Evolutionary conservation across 2,797 vertebrate genomes (phyloP), one percentile per base, ranked within the genome.

Genomic region (Mormyrops attenuatus): DNA sequence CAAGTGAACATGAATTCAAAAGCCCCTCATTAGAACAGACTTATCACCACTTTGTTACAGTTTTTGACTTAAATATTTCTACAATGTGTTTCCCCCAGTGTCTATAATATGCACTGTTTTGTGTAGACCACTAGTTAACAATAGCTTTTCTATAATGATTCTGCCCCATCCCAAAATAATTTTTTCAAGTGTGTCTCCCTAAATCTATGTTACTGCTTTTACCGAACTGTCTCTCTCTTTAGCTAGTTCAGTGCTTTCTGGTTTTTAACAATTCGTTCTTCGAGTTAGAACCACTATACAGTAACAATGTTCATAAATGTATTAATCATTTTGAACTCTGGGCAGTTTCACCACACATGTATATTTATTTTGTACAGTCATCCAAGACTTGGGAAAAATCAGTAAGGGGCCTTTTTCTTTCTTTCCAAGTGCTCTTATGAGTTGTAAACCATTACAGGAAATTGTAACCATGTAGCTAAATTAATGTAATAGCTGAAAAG

Each of bases 391-490:
- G 9, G 41, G 49, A 53, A 53, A 17, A 52, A 87, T 15, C 26
- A 53, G 50, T 34, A 87, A 17, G 30, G 50, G 85, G 9, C 26
- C 85, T 87, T 26, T 55, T 55, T 15, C 47, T 55, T 53, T 53
- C n/a, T 38, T 86, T 85, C 47, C 44, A 38, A 22, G 26, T 20
- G 9, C 49, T 53, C 50, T 17, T 26, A 55, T 38, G 26, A 34
- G 44, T 87, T 87, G 49, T 38, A 87, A 53, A 30, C 52, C 85
- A 38, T 26, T 49, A 15, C 50, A 87, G 52, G 13, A 87, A 87
- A 87, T 34, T 50, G 26, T 87, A 55, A 55, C 47, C 85, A 49
- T 53, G 85, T 87, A 55, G 15, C 49, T 53, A 87, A 87, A 87
- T 87, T 38, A 57, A 87, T 22, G 20, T 85, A 85, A 87, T 30